phyloP scores from a whole-genome alignment of 1,140 invertebrate genomes.

The Drosophila oshimai region DNA sequence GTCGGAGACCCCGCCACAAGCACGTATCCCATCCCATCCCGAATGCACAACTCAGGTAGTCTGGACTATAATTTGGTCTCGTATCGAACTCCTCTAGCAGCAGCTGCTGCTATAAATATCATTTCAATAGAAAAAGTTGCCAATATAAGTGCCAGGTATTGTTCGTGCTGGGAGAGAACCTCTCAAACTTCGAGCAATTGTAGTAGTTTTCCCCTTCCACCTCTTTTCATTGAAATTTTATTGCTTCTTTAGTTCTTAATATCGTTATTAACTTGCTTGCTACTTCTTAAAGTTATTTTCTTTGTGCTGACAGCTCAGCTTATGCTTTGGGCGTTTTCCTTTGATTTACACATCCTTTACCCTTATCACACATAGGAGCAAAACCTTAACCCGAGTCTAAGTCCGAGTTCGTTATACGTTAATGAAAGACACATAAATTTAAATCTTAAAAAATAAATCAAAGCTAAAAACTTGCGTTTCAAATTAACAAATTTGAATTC shows the following conservation, averaged over 20 bases:
- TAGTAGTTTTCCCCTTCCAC: neutral
- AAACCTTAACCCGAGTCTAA: neutral
- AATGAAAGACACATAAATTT: neutral
- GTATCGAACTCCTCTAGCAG: slow-evolving; percentile 18
- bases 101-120: slow-evolving; percentile 44
- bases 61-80: slow-evolving; percentile 43
- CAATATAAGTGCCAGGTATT: slow-evolving; percentile 43
- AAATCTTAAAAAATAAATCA: neutral
- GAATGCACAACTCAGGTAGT: slow-evolving; percentile 31
- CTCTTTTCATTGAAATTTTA: neutral
- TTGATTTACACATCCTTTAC: neutral
- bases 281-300: neutral
- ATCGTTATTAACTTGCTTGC: neutral
- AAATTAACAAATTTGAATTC: neutral
- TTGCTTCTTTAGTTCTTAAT: neutral
- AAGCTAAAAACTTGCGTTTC: neutral
- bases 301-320: neutral
- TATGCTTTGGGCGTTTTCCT: neutral
- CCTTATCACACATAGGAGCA: neutral
- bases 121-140: slow-evolving; percentile 55
- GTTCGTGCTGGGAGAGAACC: slow-evolving; percentile 28
- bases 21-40: slow-evolving; percentile 27
- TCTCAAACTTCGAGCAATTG: slow-evolving; percentile 23
- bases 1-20: neutral
- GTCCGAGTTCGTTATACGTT: neutral